Base-by-base conservation (phyloP, 2,113 vertebrate genomes). In the Sander lucioperca region DNA sequence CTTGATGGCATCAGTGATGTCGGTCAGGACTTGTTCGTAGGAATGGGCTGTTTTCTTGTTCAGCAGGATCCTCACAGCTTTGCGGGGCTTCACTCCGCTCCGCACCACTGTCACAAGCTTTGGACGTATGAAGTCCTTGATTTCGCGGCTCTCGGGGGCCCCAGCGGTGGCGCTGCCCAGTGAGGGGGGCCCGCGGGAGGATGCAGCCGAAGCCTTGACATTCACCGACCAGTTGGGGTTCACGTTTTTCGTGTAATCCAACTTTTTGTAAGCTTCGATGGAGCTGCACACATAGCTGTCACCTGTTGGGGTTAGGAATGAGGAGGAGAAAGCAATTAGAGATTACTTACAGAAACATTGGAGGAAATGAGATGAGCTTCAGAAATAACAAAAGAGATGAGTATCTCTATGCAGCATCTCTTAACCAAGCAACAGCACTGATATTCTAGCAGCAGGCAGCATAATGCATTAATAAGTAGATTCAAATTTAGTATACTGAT, bases 161-260 rank as follows among this genome's bases (percentile, higher is more conserved):
- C 95, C 86, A 50, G 95, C 93, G 89, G 96, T 99, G 89, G 96
- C 89, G 56, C 96, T 95, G 80, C 96, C 96, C 92, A 99, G 95
- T 2, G 97, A 97, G 0, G 96, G 94, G 74, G 97, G 96, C 0
- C 96, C 94, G 4, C 97, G 96, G 45, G 95, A 91, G 62, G 94
- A 77, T 0, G 93, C 91, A 0, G 94, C 94, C 15, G 96, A 94
- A 81, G 96, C 96, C 94, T 99, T 99, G 61, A 99, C 97, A 1
- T 98, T 99, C 89, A 99, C 97, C 0, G 97, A 99, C 98, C 98
- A 99, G 93, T 99, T 99, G 77, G 98, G 98, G 91, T 98, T 99
- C 89, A 99, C 95, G 39, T 99, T 99, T 95, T 99, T 99, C 21
- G 96, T 97, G 91, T 99, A 99, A 92, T 99, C 97, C 90, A 99